Base-by-base conservation (phyloP, 1,140 invertebrate genomes). In the Drosophila kohkoa region DNA sequence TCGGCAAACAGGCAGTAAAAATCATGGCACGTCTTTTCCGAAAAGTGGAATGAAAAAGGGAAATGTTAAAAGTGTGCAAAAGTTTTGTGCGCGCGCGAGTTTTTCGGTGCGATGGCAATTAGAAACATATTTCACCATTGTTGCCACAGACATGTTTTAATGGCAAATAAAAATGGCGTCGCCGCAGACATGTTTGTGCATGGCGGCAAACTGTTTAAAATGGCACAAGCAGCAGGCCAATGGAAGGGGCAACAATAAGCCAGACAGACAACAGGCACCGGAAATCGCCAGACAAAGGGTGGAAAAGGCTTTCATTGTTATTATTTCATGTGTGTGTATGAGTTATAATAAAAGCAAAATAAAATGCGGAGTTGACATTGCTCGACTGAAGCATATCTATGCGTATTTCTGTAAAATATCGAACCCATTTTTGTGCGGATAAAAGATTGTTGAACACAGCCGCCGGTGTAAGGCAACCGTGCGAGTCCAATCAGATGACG, bases 151-250 rank as follows among this genome's bases (percentile, higher is more conserved):
- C 72, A 63, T 57, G 57, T 51, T 72, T 59, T 77, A 72, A 75
- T 85, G 49, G 58, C 60, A 72, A 64, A 69, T 67, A 77, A 85
- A 75, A 85, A 81, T 69, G 55, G 59, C 49, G 68, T 13, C 74
- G 48, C 51, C 67, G n/a, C 72, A 81, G 79, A 74, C 76, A 86
- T 77, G 77, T 77, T 85, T 80, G 52, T 77, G 81, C 77, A 68
- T 73, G 64, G 48, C 67, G 67, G 51, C 63, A 78, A 85, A 79
- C 78, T 71, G 75, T 72, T 81, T 86, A 79, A 81, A 79, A 51
- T 69, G 68, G 67, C 10, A 66, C 65, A 28, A 13, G 43, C 8
- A n/a, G 11, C 20, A 25, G 1, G 28, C 6, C 6, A 8, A 25
- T 1, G 15, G 45, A 16, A 43, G 11, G 45, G 8, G 20, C 49